A percentile compares a stretch with the other conserved stretches of the same genome.
Evolutionary conservation across 2,113 vertebrate genomes (phyloP).

Genomic region (Eclectus roratus): DNA sequence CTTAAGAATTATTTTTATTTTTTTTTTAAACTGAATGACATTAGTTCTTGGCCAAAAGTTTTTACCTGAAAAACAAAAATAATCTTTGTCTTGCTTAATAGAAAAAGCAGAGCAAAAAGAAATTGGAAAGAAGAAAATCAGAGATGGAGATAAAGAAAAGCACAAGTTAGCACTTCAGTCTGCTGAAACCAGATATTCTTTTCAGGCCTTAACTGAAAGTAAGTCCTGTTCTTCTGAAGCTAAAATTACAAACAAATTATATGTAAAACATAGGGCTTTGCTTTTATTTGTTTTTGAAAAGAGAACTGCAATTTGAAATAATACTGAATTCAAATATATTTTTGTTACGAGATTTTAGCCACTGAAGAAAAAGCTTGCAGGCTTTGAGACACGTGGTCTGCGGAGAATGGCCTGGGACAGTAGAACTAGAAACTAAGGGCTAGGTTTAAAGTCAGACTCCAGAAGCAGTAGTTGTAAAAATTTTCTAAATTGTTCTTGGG

Average conservation of each 20-base stretch:
- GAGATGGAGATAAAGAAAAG: conserved; percentile 75
- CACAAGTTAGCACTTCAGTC: conserved; percentile 44
- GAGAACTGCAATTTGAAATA: not conserved
- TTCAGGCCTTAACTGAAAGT: conserved; percentile 67
- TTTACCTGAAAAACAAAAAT: not conserved
- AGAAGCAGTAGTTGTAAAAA: not conserved
- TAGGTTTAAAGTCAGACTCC: not conserved
- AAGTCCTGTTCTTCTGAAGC: conserved; percentile 48
- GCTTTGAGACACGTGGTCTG: not conserved
- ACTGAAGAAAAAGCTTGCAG: not conserved
- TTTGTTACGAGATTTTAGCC: not conserved
- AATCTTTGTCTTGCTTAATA: conserved; percentile 48
- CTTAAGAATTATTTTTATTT: not conserved
- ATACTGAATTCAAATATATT: not conserved
- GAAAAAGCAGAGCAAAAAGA: conserved; percentile 74
- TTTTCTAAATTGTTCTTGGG: not conserved
- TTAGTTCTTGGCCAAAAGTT: not conserved
- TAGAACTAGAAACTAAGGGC: not conserved
- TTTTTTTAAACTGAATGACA: not conserved
- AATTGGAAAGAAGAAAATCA: conserved; percentile 71
- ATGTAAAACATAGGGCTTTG: not conserved
- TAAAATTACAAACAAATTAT: not conserved
- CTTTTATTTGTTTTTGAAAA: not conserved
- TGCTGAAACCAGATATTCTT: conserved; percentile 1
- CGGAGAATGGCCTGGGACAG: not conserved